These are phyloP conservation scores for Epinephelus malabaricus DNA, from an alignment of 2,797 vertebrate species.

Conservation along the genomic window DNA sequence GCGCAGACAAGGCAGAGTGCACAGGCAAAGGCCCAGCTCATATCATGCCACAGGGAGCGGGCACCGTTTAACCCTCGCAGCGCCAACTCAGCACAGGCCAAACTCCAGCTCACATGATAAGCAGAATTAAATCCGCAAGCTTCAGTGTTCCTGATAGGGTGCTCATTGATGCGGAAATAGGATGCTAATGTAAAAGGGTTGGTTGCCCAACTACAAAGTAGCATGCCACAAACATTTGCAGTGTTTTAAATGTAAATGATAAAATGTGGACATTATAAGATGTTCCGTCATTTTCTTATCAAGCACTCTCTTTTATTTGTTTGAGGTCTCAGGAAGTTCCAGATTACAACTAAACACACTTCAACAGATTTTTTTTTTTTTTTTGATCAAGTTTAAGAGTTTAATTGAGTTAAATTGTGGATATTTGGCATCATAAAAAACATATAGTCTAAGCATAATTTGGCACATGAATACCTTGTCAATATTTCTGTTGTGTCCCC, in stretches of 20 bases:
- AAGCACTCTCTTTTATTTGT: neutral
- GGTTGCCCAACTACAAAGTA: conserved; percentile 48
- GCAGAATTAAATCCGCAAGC: conserved; percentile 71
- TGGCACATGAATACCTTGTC: neutral
- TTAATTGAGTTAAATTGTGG: neutral
- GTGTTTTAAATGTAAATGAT: conserved; percentile 16
- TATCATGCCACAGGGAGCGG: conserved; percentile 80
- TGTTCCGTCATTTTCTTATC: neutral
- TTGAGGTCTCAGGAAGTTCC: neutral
- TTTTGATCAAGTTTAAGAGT: too few species aligned
- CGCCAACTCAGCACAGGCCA: conserved; percentile 70
- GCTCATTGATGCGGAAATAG: conserved; percentile 51
- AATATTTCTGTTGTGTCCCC: neutral
- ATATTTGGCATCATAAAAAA: neutral
- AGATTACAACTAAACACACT: neutral
- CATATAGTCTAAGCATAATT: neutral
- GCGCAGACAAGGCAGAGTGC: conserved; percentile 73
- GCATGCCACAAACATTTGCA: conserved; percentile 41
- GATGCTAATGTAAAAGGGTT: conserved; percentile 49
- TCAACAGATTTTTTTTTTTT: neutral
- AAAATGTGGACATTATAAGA: neutral
- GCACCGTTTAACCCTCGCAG: conserved; percentile 76
- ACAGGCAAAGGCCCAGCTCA: conserved; percentile 79
- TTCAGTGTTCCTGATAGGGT: conserved; percentile 63
- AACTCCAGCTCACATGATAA: conserved; percentile 75